phyloP scores from a whole-genome alignment of 2,113 vertebrate genomes.

The Ophthalmolycus amberensis region DNA sequence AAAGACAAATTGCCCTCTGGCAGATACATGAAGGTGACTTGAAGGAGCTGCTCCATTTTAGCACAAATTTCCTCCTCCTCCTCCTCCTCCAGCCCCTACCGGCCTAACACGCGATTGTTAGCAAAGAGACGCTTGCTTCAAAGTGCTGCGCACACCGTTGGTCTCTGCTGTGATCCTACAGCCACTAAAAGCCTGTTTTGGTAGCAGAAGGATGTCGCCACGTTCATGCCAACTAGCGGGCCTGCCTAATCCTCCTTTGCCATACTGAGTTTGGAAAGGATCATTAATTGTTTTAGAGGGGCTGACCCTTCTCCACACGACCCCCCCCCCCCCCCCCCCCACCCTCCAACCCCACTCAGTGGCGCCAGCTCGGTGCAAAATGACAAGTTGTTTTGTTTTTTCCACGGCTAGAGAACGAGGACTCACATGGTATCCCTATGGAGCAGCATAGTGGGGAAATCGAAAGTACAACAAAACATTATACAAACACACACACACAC shows the following conservation, averaged over 20 bases:
- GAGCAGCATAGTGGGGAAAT: constrained; percentile 91
- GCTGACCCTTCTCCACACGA: constrained; percentile 36
- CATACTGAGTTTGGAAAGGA: constrained; percentile 46
- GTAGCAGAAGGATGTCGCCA: constrained; percentile 59
- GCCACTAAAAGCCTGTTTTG: constrained; percentile 58
- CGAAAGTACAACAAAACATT: constrained; percentile 88
- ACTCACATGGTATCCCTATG: constrained; percentile 96
- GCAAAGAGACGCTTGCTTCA: constrained; percentile 79
- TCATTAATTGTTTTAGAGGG: constrained; percentile 50
- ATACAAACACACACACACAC: constrained; percentile 75
- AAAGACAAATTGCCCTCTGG: constrained; percentile 72
- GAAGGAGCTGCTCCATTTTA: constrained; percentile 79
- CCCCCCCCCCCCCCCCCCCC: constrained; percentile 19
- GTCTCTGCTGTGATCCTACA: constrained; percentile 54
- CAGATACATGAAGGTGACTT: constrained; percentile 77
- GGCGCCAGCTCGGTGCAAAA: constrained; percentile 82
- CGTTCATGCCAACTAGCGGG: constrained; percentile 62
- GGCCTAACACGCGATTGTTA: constrained; percentile 47
- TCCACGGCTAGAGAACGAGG: constrained; percentile 83
- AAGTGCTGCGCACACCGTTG: constrained; percentile 72
- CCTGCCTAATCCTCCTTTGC: constrained; percentile 53
- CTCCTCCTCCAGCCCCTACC: constrained; percentile 39
- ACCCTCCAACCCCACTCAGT: constrained; percentile 78
- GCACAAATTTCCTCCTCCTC: constrained; percentile 58
- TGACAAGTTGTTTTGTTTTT: constrained; percentile 64